Evolutionary conservation across 2,113 vertebrate species (phyloP).

Genomic region (Pyrgilauda ruficollis): DNA sequence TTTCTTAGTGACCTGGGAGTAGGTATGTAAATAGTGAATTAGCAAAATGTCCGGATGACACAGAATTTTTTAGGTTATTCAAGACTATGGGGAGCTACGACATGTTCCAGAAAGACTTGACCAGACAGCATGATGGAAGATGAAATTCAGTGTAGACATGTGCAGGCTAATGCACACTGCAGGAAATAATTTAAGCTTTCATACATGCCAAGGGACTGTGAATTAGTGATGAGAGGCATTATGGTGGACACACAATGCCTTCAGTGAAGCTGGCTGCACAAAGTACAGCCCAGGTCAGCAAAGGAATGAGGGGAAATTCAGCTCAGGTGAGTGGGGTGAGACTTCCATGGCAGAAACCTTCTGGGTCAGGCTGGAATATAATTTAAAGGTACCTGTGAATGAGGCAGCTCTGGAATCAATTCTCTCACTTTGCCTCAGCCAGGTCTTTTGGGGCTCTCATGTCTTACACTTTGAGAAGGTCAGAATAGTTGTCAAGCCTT

Average conservation of each 20-base stretch:
- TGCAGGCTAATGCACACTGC: slow-evolving; percentile 62
- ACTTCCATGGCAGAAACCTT: not conserved
- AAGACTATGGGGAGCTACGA: slow-evolving; percentile 56
- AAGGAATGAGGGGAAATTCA: slow-evolving; percentile 3
- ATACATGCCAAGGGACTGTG: slow-evolving; percentile 62
- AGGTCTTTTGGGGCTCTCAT: not conserved
- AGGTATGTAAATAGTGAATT: slow-evolving; percentile 71
- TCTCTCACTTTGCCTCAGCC: not conserved
- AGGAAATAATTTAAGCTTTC: slow-evolving; percentile 71
- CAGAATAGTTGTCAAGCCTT: slow-evolving; percentile 20
- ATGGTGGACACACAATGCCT: slow-evolving; percentile 57
- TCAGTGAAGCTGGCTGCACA: slow-evolving; percentile 51
- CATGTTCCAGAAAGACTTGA: slow-evolving; percentile 63
- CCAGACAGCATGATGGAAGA: slow-evolving; percentile 72
- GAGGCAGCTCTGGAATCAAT: slow-evolving; percentile 29
- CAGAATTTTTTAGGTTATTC: slow-evolving; percentile 72
- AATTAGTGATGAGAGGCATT: slow-evolving; percentile 68
- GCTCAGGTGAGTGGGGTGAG: not conserved
- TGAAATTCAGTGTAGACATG: slow-evolving; percentile 66
- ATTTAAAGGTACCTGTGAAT: slow-evolving; percentile 39
- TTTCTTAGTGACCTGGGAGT: slow-evolving; percentile 70
- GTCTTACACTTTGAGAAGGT: not conserved
- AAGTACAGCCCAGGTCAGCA: slow-evolving; percentile 19
- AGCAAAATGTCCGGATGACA: slow-evolving; percentile 67
- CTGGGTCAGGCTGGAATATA: slow-evolving; percentile 9